Conservation (phyloP, 2,797 vertebrate species). For the Silurus aristotelis region DNA sequence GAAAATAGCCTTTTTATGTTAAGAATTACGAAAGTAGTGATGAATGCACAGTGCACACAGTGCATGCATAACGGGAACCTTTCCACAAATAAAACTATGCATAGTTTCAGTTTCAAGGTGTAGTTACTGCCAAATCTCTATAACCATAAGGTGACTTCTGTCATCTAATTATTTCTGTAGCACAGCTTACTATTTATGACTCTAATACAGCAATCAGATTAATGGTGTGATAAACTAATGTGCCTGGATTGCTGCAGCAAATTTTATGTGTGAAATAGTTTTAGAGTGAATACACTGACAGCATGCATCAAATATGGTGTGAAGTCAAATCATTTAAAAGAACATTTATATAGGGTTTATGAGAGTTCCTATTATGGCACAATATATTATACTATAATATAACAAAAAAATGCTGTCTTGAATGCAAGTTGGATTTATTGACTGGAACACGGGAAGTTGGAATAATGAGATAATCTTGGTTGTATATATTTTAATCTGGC, state of each 20-base stretch:
- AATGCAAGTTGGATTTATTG: background rate
- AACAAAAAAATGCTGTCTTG: background rate
- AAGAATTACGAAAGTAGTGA: conserved; percentile 19
- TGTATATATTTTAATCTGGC: background rate
- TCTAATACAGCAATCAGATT: conserved; percentile 56
- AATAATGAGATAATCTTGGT: background rate
- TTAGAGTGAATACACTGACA: conserved; percentile 15
- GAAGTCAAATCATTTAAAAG: background rate
- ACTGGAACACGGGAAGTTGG: background rate
- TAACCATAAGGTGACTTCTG: conserved; percentile 56
- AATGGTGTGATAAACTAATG: conserved; percentile 64
- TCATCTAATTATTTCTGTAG: conserved; percentile 65
- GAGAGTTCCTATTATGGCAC: conserved; percentile 7
- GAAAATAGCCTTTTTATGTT: conserved; percentile 1
- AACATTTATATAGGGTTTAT: conserved; percentile 15
- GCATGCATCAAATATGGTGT: conserved; percentile 17
- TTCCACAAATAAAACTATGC: conserved; percentile 49
- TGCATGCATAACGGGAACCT: conserved; percentile 8
- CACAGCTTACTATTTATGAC: conserved; percentile 62
- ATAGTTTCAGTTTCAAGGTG: conserved; percentile 65
- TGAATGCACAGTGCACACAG: background rate
- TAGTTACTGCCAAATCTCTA: conserved; percentile 56
- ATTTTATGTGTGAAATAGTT: conserved; percentile 29
- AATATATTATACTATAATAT: background rate
- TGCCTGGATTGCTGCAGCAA: conserved; percentile 52